phyloP scores from a whole-genome alignment of 2,797 vertebrate species.

The Limosa lapponica region DNA sequence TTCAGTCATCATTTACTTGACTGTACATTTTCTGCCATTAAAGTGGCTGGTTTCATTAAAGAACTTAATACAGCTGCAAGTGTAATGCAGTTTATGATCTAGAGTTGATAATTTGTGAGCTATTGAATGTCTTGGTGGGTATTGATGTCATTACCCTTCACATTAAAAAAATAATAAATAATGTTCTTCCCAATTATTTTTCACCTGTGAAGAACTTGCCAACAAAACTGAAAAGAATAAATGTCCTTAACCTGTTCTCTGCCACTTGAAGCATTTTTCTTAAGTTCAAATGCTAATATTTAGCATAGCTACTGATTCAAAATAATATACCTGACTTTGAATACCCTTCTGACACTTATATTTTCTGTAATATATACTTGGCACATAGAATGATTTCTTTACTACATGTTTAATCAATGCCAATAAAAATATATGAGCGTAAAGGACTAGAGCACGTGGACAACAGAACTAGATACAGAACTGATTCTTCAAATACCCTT shows the following conservation, averaged over 20 bases:
- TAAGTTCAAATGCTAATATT: neutral
- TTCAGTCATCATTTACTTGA: constrained; percentile 11
- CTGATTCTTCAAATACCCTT: neutral
- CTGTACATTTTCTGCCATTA: neutral
- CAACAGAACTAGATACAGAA: neutral
- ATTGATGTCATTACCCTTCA: neutral
- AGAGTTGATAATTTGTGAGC: neutral
- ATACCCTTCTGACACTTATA: neutral
- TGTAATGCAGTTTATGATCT: neutral
- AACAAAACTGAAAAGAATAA: neutral
- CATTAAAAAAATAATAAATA: neutral
- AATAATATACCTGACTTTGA: neutral
- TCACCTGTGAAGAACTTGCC: neutral
- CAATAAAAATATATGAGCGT: neutral
- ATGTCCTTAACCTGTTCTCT: neutral
- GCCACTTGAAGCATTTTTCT: neutral
- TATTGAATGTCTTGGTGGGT: neutral
- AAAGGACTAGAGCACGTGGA: neutral
- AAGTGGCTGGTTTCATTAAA: neutral
- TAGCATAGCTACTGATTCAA: neutral
- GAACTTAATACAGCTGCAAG: neutral
- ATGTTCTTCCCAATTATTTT: constrained; percentile 8
- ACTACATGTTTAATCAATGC: neutral
- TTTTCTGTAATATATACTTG: neutral
- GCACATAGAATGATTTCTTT: neutral